Conservation (phyloP, 92 coral and sea anemone genomes). For the Ricordea florida region DNA sequence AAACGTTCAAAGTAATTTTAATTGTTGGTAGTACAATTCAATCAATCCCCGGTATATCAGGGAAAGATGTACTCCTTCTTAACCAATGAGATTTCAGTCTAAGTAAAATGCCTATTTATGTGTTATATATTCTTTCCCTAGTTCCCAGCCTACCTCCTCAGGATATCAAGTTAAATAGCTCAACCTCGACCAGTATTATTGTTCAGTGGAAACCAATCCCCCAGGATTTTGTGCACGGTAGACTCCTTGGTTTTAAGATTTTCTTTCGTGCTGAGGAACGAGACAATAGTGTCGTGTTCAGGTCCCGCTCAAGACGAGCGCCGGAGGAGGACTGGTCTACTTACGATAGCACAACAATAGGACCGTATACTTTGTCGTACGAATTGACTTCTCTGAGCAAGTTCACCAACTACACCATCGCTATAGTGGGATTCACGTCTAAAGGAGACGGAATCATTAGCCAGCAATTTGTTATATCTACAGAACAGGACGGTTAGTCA, state of each 20-base stretch:
- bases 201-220: slow-evolving; percentile 49
- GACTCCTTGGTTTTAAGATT: slow-evolving; percentile 23
- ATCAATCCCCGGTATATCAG: no score
- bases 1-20: no score
- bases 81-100: no score
- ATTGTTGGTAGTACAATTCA: no score
- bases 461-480: slow-evolving; percentile 38
- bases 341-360: slow-evolving; percentile 26
- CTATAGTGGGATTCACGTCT: slow-evolving; percentile 61
- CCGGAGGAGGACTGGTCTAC: slow-evolving; percentile 2
- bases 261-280: background rate
- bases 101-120: no score
- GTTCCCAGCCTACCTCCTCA: slow-evolving; percentile 54
- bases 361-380: slow-evolving; percentile 22
- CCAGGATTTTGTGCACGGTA: slow-evolving; percentile 36
- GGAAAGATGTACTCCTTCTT: no score
- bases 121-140: background rate
- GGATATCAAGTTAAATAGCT: background rate
- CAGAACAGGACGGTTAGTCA: slow-evolving; percentile 75
- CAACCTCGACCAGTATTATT: slow-evolving; percentile 34
- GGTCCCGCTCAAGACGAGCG: slow-evolving; percentile 14
- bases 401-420: slow-evolving; percentile 75
- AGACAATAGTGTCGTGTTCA: slow-evolving; percentile 43
- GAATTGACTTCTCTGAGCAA: slow-evolving; percentile 46
- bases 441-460: slow-evolving; percentile 67